phyloP scores from a whole-genome alignment of 2,888 invertebrate genomes.

The Timema cristinae region DNA sequence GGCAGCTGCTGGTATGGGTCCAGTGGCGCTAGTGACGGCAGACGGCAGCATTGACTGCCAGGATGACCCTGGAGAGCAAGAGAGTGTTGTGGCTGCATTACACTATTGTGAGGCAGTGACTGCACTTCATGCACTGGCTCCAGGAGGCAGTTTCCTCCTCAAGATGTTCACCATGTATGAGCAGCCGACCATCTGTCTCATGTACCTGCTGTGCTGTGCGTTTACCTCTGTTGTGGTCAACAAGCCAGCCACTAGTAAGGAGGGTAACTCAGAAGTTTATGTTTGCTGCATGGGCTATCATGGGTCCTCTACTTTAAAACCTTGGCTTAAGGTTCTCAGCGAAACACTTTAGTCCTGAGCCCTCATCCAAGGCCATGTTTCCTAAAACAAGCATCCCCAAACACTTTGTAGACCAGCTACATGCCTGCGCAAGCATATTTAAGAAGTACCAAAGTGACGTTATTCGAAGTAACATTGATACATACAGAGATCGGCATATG shows the following conservation, averaged over 20 bases:
- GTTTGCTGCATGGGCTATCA: slow-evolving; percentile 66
- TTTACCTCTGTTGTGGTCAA: slow-evolving; percentile 72
- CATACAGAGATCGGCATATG: not conserved
- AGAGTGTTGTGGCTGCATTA: slow-evolving; percentile 68
- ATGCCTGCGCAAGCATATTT: slow-evolving; percentile 61
- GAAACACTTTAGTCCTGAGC: slow-evolving; percentile 33
- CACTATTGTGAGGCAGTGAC: slow-evolving; percentile 80
- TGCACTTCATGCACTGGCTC: slow-evolving; percentile 64
- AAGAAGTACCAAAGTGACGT: slow-evolving; percentile 51
- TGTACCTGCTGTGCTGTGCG: slow-evolving; percentile 72
- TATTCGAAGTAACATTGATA: slow-evolving; percentile 25
- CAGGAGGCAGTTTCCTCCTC: slow-evolving; percentile 73
- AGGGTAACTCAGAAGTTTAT: slow-evolving; percentile 93
- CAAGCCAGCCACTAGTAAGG: slow-evolving; percentile 90
- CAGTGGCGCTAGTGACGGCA: slow-evolving; percentile 67
- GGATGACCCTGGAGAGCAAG: slow-evolving; percentile 81
- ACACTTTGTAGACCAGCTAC: slow-evolving; percentile 61
- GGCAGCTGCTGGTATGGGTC: slow-evolving; percentile 49
- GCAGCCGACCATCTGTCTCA: slow-evolving; percentile 68
- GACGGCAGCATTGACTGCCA: slow-evolving; percentile 93
- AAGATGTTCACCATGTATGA: slow-evolving; percentile 92
- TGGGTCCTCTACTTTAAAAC: slow-evolving; percentile 46
- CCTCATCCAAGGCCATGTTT: slow-evolving; percentile 52
- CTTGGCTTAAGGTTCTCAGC: slow-evolving; percentile 49
- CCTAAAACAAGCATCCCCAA: slow-evolving; percentile 55